Evolutionary conservation across 2,888 invertebrate species (phyloP).

Genomic region (Seira ritae): DNA sequence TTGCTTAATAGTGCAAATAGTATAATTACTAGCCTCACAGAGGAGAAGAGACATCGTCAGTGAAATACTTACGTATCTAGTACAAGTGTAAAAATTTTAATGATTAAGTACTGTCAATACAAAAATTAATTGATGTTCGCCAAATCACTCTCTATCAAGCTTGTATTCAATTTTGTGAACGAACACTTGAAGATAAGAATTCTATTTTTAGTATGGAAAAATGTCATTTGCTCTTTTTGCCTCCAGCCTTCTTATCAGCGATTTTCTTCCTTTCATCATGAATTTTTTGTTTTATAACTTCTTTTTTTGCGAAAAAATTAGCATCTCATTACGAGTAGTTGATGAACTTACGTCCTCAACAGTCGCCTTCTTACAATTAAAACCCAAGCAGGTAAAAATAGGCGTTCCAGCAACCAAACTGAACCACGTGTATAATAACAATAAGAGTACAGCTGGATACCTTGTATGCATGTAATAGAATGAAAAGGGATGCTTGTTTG

Average conservation of each 20-base stretch:
- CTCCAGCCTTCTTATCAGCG: background rate
- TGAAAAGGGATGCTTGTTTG: background rate
- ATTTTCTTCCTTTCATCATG: background rate
- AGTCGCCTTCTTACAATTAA: background rate
- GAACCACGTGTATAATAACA: background rate
- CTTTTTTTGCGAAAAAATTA: conserved; percentile 23
- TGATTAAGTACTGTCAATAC: background rate
- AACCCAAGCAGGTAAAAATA: conserved; percentile 14
- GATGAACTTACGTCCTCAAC: background rate
- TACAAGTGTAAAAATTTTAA: conserved; percentile 6
- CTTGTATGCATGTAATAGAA: background rate
- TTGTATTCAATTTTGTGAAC: background rate
- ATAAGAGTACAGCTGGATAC: background rate
- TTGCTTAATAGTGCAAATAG: conserved; percentile 36
- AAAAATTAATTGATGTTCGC: background rate
- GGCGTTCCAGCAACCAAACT: conserved; percentile 43
- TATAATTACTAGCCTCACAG: conserved; percentile 21
- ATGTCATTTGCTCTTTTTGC: background rate
- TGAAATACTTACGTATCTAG: background rate
- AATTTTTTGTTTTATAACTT: background rate
- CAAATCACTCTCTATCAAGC: background rate
- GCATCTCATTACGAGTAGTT: background rate
- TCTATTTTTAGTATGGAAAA: background rate
- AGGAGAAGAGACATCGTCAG: conserved; percentile 20
- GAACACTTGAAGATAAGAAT: background rate